Evolutionary conservation across 23 tunicate species (phyloP), one percentile per base, ranked within the genome.

Genomic region (Halocynthia aurantium): DNA sequence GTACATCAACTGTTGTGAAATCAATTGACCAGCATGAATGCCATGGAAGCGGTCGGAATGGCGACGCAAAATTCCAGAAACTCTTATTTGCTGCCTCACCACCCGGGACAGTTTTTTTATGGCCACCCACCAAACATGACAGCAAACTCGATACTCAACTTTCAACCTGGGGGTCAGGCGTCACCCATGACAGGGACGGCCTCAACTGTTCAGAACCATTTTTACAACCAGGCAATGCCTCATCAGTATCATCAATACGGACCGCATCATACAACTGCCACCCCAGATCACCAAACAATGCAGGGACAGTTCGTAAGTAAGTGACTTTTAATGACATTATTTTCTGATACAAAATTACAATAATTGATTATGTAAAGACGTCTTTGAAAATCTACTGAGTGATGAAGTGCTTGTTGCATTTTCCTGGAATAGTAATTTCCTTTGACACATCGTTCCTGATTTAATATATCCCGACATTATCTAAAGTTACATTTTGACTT

Each of bases 11-110:
- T 31, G 44, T 31, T 31, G 44, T 31, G 44, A 31, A 31, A 31
- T 31, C 44, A 31, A 31, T 31, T 31, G 4, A 31, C 15, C 31
- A 31, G 5, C 6, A 74, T 74, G 78, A 74, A 74, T n/a, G 64
- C 56, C 21, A 74, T 74, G 78, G 78, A 74, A 74, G 78, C 78
- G n/a, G 75, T 55, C 11, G 75, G 75, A 51, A 70, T 70, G 75
- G 55, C 75, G 8, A 70, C 75, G 20, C 15, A 62, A 56, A 54
- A 54, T 74, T 64, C 78, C 20, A 40, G 49, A 15, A 64, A 55
- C 50, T 53, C 64, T 10, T 74, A 74, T n/a, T 53, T 74, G 10
- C 55, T 74, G 22, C 56, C 78, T 13, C 44, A 31, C 44, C 78
- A 74, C 6, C 78, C 78, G 2, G 56, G 78, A 5, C 78, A 74